Percentiles rank a stretch among this genome's conserved stretches.
These are phyloP conservation scores for Thymelicus lineola DNA, from an alignment of 2,888 invertebrate species.

Conservation along the genomic window DNA sequence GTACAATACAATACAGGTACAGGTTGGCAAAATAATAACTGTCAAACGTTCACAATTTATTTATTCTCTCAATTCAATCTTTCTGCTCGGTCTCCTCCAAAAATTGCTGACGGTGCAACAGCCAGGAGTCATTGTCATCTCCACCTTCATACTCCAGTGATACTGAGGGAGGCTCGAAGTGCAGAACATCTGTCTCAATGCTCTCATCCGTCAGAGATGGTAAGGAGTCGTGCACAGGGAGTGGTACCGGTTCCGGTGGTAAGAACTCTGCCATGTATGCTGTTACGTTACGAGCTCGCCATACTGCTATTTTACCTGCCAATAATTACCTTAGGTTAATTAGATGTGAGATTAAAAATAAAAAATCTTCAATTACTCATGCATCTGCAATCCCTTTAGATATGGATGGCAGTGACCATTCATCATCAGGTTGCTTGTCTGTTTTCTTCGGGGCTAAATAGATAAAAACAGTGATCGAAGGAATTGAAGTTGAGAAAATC, in stretches of 20 bases:
- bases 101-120: constrained; percentile 73
- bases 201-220: constrained; percentile 79
- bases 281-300: constrained; percentile 89
- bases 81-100: constrained; percentile 68
- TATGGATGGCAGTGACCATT: no score
- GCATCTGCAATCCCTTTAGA: no score
- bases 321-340: constrained; percentile 9
- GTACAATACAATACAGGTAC: no score
- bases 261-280: constrained; percentile 88
- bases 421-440: no score
- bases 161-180: constrained; percentile 68
- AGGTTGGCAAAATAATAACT: no score
- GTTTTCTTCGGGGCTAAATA: no score
- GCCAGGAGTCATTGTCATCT: constrained; percentile 75
- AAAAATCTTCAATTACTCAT: no score
- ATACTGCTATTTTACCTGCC: constrained; percentile 82
- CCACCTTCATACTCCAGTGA: constrained; percentile 70
- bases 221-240: constrained; percentile 87
- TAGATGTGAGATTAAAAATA: background rate
- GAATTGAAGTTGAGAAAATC: no score
- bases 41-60: no score
- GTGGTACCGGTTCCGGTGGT: constrained; percentile 88
- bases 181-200: constrained; percentile 67
- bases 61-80: constrained; percentile 39
- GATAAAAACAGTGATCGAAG: no score